A percentile compares a stretch with the other conserved stretches of the same genome.
phyloP scores from a whole-genome alignment of 2,888 invertebrate genomes.

The Boloria euphrosyne region DNA sequence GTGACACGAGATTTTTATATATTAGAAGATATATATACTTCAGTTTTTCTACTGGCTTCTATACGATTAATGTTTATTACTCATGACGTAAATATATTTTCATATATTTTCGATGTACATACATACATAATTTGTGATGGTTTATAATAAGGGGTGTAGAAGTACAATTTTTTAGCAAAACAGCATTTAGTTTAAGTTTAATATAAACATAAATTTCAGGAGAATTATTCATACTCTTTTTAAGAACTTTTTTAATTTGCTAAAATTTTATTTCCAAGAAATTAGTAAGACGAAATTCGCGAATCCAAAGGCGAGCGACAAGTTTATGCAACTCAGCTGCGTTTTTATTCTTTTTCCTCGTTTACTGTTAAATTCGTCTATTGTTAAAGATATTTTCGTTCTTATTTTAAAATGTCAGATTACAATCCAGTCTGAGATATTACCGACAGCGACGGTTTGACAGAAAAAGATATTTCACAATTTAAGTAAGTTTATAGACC shows the following conservation, averaged over 20 bases:
- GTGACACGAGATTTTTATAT: too few species aligned
- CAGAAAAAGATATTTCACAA: not conserved
- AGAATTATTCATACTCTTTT: too few species aligned
- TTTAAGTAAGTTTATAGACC: too few species aligned
- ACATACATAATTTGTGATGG: too few species aligned
- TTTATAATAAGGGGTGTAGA: too few species aligned
- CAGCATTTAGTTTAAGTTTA: too few species aligned
- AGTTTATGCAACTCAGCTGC: slow-evolving; percentile 49
- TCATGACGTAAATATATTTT: not conserved
- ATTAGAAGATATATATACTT: not conserved
- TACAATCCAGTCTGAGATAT: slow-evolving; percentile 28
- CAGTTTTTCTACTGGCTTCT: not conserved
- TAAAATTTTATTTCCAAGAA: slow-evolving; percentile 6
- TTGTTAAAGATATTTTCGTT: slow-evolving; percentile 48
- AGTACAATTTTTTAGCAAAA: too few species aligned
- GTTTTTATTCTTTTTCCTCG: slow-evolving; percentile 49
- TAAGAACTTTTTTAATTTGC: not conserved
- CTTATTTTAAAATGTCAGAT: slow-evolving; percentile 23
- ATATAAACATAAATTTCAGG: too few species aligned
- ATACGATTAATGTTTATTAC: not conserved
- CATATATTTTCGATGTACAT: too few species aligned
- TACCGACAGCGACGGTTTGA: slow-evolving; percentile 23
- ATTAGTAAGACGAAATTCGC: slow-evolving; percentile 43
- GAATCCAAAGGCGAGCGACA: slow-evolving; percentile 49
- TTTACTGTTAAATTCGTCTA: slow-evolving; percentile 48